Evolutionary conservation across 2,113 vertebrate genomes (phyloP).

Genomic region (Ivindomyrus marchei): DNA sequence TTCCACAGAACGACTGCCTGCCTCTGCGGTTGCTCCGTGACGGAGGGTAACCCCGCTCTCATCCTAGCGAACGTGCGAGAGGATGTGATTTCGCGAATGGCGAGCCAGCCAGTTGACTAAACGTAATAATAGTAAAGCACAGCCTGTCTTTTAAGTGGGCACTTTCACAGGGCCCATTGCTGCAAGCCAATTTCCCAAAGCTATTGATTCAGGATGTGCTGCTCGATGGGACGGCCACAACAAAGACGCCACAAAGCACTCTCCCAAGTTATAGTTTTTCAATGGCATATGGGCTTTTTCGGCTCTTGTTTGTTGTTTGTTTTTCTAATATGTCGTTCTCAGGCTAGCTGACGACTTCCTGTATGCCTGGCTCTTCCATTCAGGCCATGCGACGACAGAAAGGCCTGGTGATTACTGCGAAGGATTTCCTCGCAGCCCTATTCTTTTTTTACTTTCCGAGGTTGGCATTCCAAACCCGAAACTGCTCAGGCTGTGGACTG

Average conservation of each 20-base stretch:
- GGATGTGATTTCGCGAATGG: neutral
- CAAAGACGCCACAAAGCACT: neutral
- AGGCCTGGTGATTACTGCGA: neutral
- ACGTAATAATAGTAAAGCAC: neutral
- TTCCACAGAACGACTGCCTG: neutral
- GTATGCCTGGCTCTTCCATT: neutral
- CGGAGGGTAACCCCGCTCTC: neutral
- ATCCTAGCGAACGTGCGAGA: neutral
- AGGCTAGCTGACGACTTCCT: neutral
- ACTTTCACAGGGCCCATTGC: neutral
- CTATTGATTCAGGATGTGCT: constrained; percentile 14
- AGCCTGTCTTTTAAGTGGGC: neutral
- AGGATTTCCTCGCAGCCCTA: neutral
- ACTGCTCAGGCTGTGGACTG: constrained; percentile 1
- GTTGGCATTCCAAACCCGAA: neutral
- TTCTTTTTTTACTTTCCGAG: neutral
- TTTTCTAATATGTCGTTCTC: neutral
- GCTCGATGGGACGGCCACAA: neutral
- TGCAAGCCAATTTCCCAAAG: constrained; percentile 12
- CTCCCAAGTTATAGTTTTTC: neutral
- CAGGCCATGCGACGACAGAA: neutral
- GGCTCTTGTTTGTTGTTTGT: neutral
- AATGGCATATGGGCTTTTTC: neutral
- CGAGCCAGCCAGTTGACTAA: neutral
- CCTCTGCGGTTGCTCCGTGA: neutral